Base-by-base conservation (phyloP, 2,888 invertebrate species). In the Cloeon dipterum region DNA sequence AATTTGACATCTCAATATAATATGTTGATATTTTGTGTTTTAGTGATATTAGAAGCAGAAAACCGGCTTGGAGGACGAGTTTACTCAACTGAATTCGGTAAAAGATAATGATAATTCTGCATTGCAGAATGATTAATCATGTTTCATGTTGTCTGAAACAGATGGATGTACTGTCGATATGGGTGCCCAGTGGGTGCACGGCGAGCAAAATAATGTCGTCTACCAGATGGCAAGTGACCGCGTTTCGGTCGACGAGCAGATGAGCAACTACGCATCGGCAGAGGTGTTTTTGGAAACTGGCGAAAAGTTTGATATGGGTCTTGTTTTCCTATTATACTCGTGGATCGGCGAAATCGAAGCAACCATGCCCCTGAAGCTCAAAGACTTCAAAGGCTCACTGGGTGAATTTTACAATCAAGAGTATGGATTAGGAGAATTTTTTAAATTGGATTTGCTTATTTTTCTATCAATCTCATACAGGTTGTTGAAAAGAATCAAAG, bases 11-110 rank as follows among this genome's bases (percentile, higher is more conserved):
- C 23, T 8, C 23, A 8, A 7, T 23, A 23, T 8, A 23, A 23
- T 5, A 29, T 29, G 29, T 29, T 7, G n/a, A n/a, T n/a, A n/a
- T n/a, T n/a, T n/a, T n/a, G n/a, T n/a, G n/a, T n/a, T 29, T 16
- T 29, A 29, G 19, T 38, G 23, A 56, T 73, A 1, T 47, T 75
- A 32, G 75, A 74, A 50, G 70, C 69, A 2, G 66, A 65, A 43
- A 56, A 63, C 43, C 61, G 70, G 23, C 61, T 74, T 36, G 75
- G 75, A 0, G 75, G 75, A 2, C 59, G 75, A 39, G 58, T 74
- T 16, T 46, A 57, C 35, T 59, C 62, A 2, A 45, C 49, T 19
- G 44, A 50, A 32, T 59, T 61, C 45, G 59, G 62, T 61, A 49
- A 54, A n/a, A n/a, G n/a, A n/a, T 25, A 13, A 3, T 25, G 23